These are phyloP conservation scores for Microcebus ravelobensis DNA, from an alignment of 2,113 vertebrate species.

Conservation along the genomic window DNA sequence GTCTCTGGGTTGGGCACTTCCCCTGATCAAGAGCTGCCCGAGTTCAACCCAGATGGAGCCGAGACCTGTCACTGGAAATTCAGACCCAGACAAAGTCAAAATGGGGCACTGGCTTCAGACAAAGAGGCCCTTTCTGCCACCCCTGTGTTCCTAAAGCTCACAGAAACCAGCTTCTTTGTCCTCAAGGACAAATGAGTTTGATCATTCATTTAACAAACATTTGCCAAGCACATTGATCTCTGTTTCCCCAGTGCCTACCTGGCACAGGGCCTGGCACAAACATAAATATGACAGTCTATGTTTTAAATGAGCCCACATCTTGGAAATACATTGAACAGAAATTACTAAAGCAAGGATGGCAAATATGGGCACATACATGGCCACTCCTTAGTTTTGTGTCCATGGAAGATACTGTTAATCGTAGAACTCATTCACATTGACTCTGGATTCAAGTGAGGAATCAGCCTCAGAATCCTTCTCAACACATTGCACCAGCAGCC, in stretches of 20 bases:
- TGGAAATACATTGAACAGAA: background rate
- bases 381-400: background rate
- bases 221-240: background rate
- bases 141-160: background rate
- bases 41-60: background rate
- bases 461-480: background rate
- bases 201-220: background rate
- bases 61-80: background rate
- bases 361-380: accelerated
- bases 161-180: background rate
- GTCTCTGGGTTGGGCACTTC: background rate
- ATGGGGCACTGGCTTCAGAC: background rate
- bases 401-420: background rate
- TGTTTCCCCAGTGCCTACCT: background rate
- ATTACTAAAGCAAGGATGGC: background rate
- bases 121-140: background rate
- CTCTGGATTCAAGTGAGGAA: background rate
- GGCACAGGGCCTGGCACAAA: background rate
- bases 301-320: background rate
- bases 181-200: background rate
- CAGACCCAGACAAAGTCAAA: background rate
- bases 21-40: background rate
- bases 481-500: background rate
- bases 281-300: background rate
- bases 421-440: background rate